These are phyloP conservation scores for Periophthalmus modestus DNA, from an alignment of 2,113 vertebrate genomes.

Conservation along the genomic window DNA sequence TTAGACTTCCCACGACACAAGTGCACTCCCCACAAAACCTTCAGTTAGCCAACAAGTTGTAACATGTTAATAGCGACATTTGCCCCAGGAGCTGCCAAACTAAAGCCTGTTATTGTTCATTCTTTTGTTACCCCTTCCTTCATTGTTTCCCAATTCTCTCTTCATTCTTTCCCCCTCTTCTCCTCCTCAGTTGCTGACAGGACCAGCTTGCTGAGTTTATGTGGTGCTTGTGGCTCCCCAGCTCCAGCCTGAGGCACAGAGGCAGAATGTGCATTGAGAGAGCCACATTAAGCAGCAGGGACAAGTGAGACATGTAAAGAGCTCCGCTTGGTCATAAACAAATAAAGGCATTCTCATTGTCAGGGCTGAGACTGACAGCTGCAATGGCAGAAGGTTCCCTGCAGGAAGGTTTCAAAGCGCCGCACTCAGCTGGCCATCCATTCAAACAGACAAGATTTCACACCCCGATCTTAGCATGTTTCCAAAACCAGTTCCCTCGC, in stretches of 20 bases:
- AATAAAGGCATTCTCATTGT: conserved; percentile 44
- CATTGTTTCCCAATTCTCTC: conserved; percentile 48
- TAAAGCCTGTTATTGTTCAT: conserved; percentile 59
- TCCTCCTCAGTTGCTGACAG: conserved; percentile 20
- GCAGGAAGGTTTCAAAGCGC: conserved; percentile 28
- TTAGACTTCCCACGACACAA: conserved; percentile 65
- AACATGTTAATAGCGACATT: conserved; percentile 58
- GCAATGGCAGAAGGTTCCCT: conserved; percentile 31
- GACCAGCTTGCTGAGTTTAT: conserved; percentile 55
- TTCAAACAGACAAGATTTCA: conserved; percentile 6
- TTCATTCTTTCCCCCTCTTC: conserved; percentile 15
- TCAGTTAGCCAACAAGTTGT: conserved; percentile 71
- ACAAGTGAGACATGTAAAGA: conserved; percentile 39
- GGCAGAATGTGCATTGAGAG: conserved; percentile 36
- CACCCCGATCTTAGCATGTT: background rate
- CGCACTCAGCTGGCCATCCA: conserved; percentile 23
- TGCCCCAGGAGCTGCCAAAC: conserved; percentile 36
- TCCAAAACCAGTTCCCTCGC: background rate
- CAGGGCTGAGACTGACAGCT: conserved; percentile 44
- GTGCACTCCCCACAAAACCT: conserved; percentile 62
- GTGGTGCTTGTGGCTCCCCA: conserved; percentile 46
- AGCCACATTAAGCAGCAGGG: conserved; percentile 33
- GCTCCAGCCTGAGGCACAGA: conserved; percentile 46
- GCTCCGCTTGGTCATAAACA: conserved; percentile 37
- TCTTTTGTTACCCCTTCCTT: conserved; percentile 35